A percentile compares a stretch with the other conserved stretches of the same genome.
phyloP scores from a whole-genome alignment of 2,113 vertebrate genomes.

The Seriola rivoliana region DNA sequence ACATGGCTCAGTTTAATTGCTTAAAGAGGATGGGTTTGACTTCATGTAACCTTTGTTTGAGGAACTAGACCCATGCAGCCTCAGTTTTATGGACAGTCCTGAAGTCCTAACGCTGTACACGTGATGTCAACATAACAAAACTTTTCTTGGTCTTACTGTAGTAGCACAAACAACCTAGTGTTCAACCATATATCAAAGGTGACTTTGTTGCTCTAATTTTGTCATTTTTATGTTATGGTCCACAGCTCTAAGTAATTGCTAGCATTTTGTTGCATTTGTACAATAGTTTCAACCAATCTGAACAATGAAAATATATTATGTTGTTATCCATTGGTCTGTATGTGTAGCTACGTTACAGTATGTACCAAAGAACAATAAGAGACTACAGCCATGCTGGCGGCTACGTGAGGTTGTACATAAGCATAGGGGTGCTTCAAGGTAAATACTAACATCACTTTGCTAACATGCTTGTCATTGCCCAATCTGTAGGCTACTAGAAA shows the following conservation, averaged over 20 bases:
- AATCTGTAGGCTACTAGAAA: too few relatives aligned
- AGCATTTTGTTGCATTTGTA: too few relatives aligned
- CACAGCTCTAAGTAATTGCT: not conserved
- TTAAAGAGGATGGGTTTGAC: conserved; percentile 26
- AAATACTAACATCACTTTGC: not conserved
- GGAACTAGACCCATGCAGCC: not conserved
- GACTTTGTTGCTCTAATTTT: not conserved
- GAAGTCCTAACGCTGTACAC: not conserved
- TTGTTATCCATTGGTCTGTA: not conserved
- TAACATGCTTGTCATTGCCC: not conserved
- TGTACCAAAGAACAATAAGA: too few relatives aligned
- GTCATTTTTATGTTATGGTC: not conserved
- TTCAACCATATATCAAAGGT: not conserved
- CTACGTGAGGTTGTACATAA: too few relatives aligned
- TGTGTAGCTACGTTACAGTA: not conserved
- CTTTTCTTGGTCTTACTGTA: not conserved
- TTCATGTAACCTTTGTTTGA: conserved; percentile 23
- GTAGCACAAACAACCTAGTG: not conserved
- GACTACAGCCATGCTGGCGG: too few relatives aligned
- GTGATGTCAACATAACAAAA: conserved; percentile 1
- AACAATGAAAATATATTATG: not conserved
- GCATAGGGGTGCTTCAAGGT: not conserved
- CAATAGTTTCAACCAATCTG: not conserved
- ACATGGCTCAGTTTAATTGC: conserved; percentile 3
- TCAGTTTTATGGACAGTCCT: conserved; percentile 3